These are phyloP conservation scores for Ceraclea dissimilis DNA, from an alignment of 2,888 invertebrate species.

Conservation along the genomic window DNA sequence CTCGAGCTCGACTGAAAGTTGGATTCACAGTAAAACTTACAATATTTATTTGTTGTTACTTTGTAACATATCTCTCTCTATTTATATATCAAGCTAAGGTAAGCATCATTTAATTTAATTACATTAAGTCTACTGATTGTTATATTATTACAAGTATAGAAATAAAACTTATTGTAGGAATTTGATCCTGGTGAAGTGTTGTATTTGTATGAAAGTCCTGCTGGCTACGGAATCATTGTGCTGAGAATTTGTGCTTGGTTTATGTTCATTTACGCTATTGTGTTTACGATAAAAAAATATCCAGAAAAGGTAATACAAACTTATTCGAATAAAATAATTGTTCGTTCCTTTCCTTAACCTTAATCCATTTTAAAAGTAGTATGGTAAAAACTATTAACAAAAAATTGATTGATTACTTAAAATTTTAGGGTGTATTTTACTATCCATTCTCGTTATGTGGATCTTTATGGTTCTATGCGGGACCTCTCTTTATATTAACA, in stretches of 20 bases:
- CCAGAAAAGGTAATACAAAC: conserved; percentile 68
- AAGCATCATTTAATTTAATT: conserved; percentile 6
- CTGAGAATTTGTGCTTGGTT: conserved; percentile 74
- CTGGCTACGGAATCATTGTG: conserved; percentile 75
- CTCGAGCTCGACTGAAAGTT: conserved; percentile 69
- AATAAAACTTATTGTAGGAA: conserved; percentile 45
- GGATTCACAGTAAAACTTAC: conserved; percentile 69
- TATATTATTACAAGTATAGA: neutral
- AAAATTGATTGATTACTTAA: neutral
- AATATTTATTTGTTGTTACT: conserved; percentile 70
- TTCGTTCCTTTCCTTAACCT: neutral
- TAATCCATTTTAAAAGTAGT: too few species aligned
- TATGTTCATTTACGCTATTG: conserved; percentile 60
- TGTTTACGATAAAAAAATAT: conserved; percentile 75
- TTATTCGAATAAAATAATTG: neutral
- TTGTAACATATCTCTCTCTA: conserved; percentile 63
- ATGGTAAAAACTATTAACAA: conserved; percentile 18
- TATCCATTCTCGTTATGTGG: conserved; percentile 75
- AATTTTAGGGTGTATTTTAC: conserved; percentile 63
- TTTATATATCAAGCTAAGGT: conserved; percentile 78
- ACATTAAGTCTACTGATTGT: conserved; percentile 1
- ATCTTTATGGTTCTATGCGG: conserved; percentile 80
- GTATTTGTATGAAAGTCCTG: conserved; percentile 85
- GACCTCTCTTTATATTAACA: conserved; percentile 59
- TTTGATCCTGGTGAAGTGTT: conserved; percentile 89